Base-by-base conservation (phyloP, 2,888 invertebrate species). In the Octonoba sinensis region DNA sequence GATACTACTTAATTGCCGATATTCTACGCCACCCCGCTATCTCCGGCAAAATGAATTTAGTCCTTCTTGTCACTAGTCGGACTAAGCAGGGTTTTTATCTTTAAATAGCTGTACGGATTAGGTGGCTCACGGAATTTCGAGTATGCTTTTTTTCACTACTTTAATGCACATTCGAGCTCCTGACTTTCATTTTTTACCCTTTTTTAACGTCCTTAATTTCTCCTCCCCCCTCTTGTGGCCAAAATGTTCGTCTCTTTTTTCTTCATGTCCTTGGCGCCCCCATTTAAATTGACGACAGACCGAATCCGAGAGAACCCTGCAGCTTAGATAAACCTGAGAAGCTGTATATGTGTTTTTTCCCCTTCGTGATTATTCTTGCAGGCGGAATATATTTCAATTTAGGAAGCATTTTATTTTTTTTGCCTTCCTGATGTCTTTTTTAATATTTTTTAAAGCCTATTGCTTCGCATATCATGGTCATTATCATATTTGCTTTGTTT, bases 401-500 rank as follows among this genome's bases (percentile, higher is more conserved):
- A 77, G 70, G 46, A 66, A 72, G 67, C 59, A 66, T 56, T 60
- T n/a, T n/a, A n/a, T n/a, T n/a, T n/a, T 66, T 62, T 54, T 57
- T 57, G 44, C 57, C 12, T 64, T 64, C 62, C 64, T 73, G 36
- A 15, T 62, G 15, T n/a, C n/a, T 57, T 20, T n/a, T 27, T 65
- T 22, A 59, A 60, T 66, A 57, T 76, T 76, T 59, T 49, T 75
- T 73, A 44, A 62, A 44, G 62, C 44, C 44, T 15, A 20, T 44
- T 75, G 51, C 62, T 51, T 57, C 36, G 46, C 36, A 24, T 59
- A 18, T 54, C 47, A 47, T 57, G 36, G 62, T 54, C 79, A 81
- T 81, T 81, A 81, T 81, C 79, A 81, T 73, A 81, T 81, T 81
- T 81, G 79, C 79, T 81, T 81, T 81, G 79, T 81, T 69, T 73